Evolutionary conservation across 2,888 invertebrate genomes (phyloP).

Genomic region (Sphecodes monilicornis): DNA sequence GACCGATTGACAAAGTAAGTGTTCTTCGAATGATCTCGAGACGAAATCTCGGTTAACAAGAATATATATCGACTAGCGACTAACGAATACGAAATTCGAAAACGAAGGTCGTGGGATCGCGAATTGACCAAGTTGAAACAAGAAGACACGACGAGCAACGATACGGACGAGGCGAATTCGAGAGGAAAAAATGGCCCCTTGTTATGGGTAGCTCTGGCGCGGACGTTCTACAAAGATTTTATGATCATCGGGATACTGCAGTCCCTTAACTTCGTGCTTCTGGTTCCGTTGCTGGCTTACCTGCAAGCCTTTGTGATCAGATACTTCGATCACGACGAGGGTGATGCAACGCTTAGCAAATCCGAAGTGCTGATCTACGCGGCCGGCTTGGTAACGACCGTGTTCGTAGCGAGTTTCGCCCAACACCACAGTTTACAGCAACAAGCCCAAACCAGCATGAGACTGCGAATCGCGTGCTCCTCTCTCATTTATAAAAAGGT

Average conservation of each 20-base stretch:
- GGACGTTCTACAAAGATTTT: slow-evolving; percentile 76
- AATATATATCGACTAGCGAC: not conserved
- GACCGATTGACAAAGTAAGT: slow-evolving; percentile 80
- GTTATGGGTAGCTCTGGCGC: slow-evolving; percentile 82
- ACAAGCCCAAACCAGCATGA: slow-evolving; percentile 86
- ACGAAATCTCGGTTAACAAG: not conserved
- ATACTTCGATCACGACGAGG: slow-evolving; percentile 70
- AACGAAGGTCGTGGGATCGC: slow-evolving; percentile 81
- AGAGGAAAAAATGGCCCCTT: slow-evolving; percentile 79
- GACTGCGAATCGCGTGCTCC: slow-evolving; percentile 88
- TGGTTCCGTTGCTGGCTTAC: slow-evolving; percentile 69
- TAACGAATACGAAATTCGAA: not conserved
- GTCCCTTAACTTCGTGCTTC: slow-evolving; percentile 42
- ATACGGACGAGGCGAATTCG: slow-evolving; percentile 58
- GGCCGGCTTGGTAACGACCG: slow-evolving; percentile 80
- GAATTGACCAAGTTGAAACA: slow-evolving; percentile 79
- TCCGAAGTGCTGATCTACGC: slow-evolving; percentile 86
- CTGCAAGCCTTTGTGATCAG: slow-evolving; percentile 75
- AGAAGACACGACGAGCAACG: slow-evolving; percentile 53
- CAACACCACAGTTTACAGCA: slow-evolving; percentile 83
- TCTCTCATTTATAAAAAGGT: slow-evolving; percentile 90
- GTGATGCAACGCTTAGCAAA: slow-evolving; percentile 83
- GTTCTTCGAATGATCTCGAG: not conserved
- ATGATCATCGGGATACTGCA: fast-evolving
- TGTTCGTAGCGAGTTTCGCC: slow-evolving; percentile 80